Evolutionary conservation across 2,888 invertebrate species (phyloP), one percentile per base, ranked within the genome.

Genomic region (Temnothorax unifasciatus): DNA sequence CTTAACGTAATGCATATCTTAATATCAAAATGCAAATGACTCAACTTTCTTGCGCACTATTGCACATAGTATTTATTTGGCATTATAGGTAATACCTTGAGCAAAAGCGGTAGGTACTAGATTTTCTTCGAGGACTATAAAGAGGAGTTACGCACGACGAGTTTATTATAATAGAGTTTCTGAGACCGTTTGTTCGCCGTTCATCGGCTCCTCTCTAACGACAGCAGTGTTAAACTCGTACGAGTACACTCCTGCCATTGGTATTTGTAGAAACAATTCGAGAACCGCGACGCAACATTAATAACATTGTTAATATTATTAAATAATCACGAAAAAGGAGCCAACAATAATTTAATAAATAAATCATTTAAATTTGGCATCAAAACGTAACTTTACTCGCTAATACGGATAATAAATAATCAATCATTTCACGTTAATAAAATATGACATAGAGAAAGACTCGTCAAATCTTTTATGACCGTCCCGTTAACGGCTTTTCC

Each of bases 101-200:
- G 92, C 91, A 89, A 92, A 81, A 91, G 89, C 90, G 85, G 76
- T 83, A 86, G 83, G 85, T 91, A 90, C 83, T 87, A 85, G 85
- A 87, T 79, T 79, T 50, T 81, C 25, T 73, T 73, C 64, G 71
- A 79, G 71, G 69, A 71, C 66, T 76, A 84, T 84, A 69, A 74
- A 59, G 61, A 66, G 76, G 85, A 85, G 63, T 86, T 61, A 86
- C 75, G 59, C 29, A 81, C 73, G 82, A 83, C 83, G 77, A 86
- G 87, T 86, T 89, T 85, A 79, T 84, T 83, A 76, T 86, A 87
- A 87, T 88, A 86, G 77, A 87, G 86, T 87, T 61, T 82, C 64
- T 86, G 85, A 18, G 66, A 88, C 86, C 88, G 86, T 76, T 82
- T 82, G 84, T 85, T 87, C 87, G 82, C 74, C 34, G n/a, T 66